phyloP scores from a whole-genome alignment of 2,888 invertebrate genomes.

The Polyommatus iphigenia region DNA sequence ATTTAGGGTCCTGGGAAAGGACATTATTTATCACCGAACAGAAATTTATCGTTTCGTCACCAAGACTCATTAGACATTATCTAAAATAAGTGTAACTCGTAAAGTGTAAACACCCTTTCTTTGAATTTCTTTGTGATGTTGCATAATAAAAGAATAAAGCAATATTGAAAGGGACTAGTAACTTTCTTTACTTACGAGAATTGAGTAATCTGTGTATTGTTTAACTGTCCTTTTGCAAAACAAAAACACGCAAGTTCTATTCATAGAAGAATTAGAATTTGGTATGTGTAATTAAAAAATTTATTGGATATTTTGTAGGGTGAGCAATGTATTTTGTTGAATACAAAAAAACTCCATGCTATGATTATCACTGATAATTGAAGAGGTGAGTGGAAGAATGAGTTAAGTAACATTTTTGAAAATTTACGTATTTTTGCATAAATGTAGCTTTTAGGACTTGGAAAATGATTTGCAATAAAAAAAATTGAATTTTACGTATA shows the following conservation, averaged over 20 bases:
- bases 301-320: background rate
- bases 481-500: too few relatives aligned
- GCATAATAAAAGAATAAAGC: background rate
- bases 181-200: constrained; percentile 12
- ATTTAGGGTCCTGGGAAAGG: background rate
- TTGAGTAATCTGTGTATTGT: background rate
- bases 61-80: background rate
- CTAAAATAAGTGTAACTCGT: background rate
- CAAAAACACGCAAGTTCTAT: background rate
- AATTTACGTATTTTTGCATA: too few relatives aligned
- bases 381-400: too few relatives aligned
- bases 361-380: too few relatives aligned
- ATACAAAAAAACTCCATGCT: too few relatives aligned
- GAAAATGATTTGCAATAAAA: too few relatives aligned
- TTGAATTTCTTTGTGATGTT: background rate
- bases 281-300: background rate
- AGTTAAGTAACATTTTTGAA: too few relatives aligned
- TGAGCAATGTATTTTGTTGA: too few relatives aligned
- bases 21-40: background rate
- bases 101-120: constrained; percentile 19
- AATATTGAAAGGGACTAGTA: background rate
- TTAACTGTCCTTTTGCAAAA: background rate
- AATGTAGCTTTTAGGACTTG: too few relatives aligned
- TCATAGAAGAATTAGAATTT: constrained; percentile 1
- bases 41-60: background rate